Evolutionary conservation across 2,113 vertebrate genomes (phyloP), one percentile per base, ranked within the genome.

Genomic region (Gasterosteus aculeatus): DNA sequence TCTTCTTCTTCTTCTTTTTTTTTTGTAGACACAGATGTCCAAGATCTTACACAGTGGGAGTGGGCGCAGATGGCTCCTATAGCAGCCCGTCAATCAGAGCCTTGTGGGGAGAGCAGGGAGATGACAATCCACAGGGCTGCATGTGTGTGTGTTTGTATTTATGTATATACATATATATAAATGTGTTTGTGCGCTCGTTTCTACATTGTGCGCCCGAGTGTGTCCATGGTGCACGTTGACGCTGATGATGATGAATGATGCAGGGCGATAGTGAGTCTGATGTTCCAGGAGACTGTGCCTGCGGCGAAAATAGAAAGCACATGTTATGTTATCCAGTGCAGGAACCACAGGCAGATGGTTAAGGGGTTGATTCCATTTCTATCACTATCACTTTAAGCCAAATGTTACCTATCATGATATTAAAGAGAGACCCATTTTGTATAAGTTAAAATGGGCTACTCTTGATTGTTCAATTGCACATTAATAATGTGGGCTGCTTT

Each of bases 21-120:
- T 87, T 77, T 85, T 89, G 87, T 81, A 83, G 86, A 89, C 91
- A 83, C 90, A 92, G 88, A 92, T 91, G 92, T 92, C 89, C 79
- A 73, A 74, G 85, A 81, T 88, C 89, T 87, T 90, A 78, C 85
- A 85, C 86, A 78, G 35, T 75, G 74, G 51, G 85, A 89, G 84
- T 78, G 75, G 82, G 80, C 82, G 74, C 92, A 91, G 91, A 91
- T 92, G 89, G 88, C 88, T 89, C 76, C 87, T 88, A 91, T 88
- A 91, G 80, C 87, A 75, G 87, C 78, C 84, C 83, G 84, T 91
- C 92, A 91, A 84, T 90, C 92, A 89, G 71, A 69, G 72, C 85
- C 70, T 49, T 83, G 67, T 49, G 64, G 66, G 56, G 73, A 84
- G 81, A 77, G 79, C 81, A 73, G 41, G 33, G 65, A 76, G 79